A percentile compares a stretch with the other conserved stretches of the same genome.
Evolutionary conservation across 1,140 invertebrate genomes (phyloP).

Genomic region (Drosophila ananassae): DNA sequence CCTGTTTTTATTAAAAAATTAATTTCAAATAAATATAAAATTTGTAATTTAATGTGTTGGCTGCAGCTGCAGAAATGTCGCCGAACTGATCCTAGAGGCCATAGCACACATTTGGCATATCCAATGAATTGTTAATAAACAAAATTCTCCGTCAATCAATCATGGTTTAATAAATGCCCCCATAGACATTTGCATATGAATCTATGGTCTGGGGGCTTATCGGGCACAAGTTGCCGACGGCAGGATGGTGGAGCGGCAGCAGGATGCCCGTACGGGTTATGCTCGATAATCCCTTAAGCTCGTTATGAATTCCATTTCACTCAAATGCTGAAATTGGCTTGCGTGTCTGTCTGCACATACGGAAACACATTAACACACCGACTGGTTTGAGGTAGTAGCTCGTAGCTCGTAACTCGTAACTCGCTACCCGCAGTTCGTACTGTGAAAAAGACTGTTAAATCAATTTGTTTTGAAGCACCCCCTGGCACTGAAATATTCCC

Average conservation of each 20-base stretch:
- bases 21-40: background rate
- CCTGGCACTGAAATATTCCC: constrained; percentile 24
- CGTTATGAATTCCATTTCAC: constrained; percentile 46
- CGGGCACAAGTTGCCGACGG: constrained; percentile 9
- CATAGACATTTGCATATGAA: constrained; percentile 40
- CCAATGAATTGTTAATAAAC: constrained; percentile 52
- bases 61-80: constrained; percentile 1
- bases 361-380: constrained; percentile 15
- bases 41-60: background rate
- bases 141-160: constrained; percentile 44
- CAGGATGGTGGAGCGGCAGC: background rate
- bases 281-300: constrained; percentile 64
- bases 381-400: constrained; percentile 2
- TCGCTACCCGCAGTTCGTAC: constrained; percentile 15
- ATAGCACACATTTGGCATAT: constrained; percentile 6
- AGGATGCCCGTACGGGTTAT: constrained; percentile 31
- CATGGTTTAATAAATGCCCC: constrained; percentile 41
- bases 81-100: constrained; percentile 25
- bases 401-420: constrained; percentile 10
- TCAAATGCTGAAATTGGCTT: constrained; percentile 56
- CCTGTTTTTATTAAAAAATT: background rate
- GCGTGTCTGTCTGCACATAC: constrained; percentile 52
- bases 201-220: constrained; percentile 14
- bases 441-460: constrained; percentile 68
- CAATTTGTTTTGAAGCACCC: constrained; percentile 63